Conservation (phyloP, 2,797 vertebrate genomes). For the Bovichtus diacanthus region DNA sequence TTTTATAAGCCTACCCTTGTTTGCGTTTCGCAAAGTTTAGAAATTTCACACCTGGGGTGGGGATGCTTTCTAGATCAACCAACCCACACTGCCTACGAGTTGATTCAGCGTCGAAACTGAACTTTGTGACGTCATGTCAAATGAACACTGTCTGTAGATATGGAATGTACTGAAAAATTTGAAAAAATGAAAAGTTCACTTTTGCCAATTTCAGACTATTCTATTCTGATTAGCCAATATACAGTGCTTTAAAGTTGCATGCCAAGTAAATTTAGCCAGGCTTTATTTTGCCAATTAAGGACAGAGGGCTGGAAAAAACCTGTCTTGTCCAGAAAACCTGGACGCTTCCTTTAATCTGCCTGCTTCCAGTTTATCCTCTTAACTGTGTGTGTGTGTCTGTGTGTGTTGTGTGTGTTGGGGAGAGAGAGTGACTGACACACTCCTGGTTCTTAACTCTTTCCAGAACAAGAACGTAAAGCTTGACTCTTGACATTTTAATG, state of each 20-base stretch:
- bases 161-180: too few relatives aligned
- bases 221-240: too few relatives aligned
- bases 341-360: slow-evolving; percentile 85
- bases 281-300: slow-evolving; percentile 73
- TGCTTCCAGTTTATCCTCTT: slow-evolving; percentile 91
- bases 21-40: too few relatives aligned
- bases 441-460: slow-evolving; percentile 51
- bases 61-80: too few relatives aligned
- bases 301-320: slow-evolving; percentile 64
- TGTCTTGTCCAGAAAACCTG: slow-evolving; percentile 70
- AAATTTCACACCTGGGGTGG: too few relatives aligned
- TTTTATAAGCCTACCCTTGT: too few relatives aligned
- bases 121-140: too few relatives aligned
- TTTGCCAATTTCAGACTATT: too few relatives aligned
- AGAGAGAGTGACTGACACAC: slow-evolving; percentile 61
- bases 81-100: too few relatives aligned
- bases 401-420: slow-evolving; percentile 17
- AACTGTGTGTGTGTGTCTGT: slow-evolving; percentile 70
- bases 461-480: slow-evolving; percentile 31
- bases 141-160: too few relatives aligned
- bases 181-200: too few relatives aligned
- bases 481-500: slow-evolving; percentile 49
- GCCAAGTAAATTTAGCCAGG: slow-evolving; percentile 69
- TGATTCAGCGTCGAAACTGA: too few relatives aligned
- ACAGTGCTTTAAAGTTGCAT: slow-evolving; percentile 7